Evolutionary conservation across 1,140 invertebrate species (phyloP).

Genomic region (Pinna nobilis): DNA sequence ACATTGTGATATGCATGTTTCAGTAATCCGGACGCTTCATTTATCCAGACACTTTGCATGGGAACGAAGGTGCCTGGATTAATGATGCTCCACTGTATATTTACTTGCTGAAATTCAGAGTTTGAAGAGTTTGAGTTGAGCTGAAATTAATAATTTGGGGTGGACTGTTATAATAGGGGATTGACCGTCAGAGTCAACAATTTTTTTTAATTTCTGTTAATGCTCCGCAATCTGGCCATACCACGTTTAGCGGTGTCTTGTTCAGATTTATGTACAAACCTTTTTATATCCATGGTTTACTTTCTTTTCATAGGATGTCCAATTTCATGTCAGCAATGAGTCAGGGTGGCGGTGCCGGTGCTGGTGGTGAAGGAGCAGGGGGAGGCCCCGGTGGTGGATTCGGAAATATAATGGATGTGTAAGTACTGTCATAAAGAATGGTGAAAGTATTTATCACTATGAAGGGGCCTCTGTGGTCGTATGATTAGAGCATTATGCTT

Average conservation of each 20-base stretch:
- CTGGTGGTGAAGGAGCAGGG: background rate
- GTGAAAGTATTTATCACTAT: background rate
- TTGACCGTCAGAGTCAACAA: no score
- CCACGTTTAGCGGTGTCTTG: no score
- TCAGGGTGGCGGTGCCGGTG: slow-evolving; percentile 8
- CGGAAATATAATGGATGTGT: slow-evolving; percentile 26
- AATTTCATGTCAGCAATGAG: slow-evolving; percentile 50
- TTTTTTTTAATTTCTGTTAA: no score
- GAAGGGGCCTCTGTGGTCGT: background rate
- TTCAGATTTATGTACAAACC: background rate
- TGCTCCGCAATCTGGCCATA: no score
- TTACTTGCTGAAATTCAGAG: no score
- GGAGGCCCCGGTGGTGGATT: slow-evolving; percentile 3
- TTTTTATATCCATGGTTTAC: background rate
- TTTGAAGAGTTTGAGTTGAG: background rate
- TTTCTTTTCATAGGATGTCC: slow-evolving; percentile 47
- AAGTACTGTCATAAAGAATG: background rate
- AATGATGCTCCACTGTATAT: no score
- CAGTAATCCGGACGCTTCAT: no score
- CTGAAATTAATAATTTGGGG: no score
- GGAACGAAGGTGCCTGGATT: no score
- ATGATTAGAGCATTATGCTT: background rate
- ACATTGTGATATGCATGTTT: no score
- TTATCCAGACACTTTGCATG: no score
- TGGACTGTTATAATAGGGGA: no score